Percentiles rank a stretch among this genome's conserved stretches.
These are phyloP conservation scores for Ophion ellenae DNA, from an alignment of 2,888 invertebrate genomes.

Conservation along the genomic window DNA sequence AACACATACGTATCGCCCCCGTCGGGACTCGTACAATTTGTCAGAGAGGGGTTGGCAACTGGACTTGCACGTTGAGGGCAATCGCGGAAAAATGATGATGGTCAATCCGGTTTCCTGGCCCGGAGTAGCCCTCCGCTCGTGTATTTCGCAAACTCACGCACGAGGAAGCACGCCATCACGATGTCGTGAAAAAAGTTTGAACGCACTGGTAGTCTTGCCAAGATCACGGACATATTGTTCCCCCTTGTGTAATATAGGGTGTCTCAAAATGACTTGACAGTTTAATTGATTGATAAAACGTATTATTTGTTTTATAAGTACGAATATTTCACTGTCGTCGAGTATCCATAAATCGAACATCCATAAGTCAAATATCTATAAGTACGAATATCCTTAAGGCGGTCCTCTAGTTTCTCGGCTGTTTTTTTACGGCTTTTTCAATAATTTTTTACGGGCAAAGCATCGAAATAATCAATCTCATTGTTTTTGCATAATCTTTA, in stretches of 20 bases:
- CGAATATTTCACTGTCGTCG: too few species aligned
- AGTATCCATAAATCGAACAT: too few species aligned
- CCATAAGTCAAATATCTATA: too few species aligned
- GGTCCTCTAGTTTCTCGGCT: too few species aligned
- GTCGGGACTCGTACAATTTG: background rate
- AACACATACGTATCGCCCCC: background rate
- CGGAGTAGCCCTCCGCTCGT: slow-evolving; percentile 11
- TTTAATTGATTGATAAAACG: too few species aligned
- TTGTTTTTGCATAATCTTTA: too few species aligned
- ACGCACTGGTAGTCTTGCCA: slow-evolving; percentile 22
- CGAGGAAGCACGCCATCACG: slow-evolving; percentile 25
- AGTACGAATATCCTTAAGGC: too few species aligned
- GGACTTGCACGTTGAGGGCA: slow-evolving; percentile 1
- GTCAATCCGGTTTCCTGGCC: slow-evolving; percentile 40
- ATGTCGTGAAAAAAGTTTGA: slow-evolving; percentile 52
- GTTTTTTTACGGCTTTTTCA: too few species aligned
- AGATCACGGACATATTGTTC: background rate
- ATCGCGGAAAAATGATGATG: slow-evolving; percentile 21
- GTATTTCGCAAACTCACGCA: slow-evolving; percentile 37
- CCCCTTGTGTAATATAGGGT: background rate
- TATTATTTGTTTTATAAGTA: too few species aligned
- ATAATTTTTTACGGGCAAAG: too few species aligned
- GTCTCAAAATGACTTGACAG: too few species aligned
- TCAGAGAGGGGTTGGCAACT: background rate
- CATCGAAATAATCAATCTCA: too few species aligned